Evolutionary conservation across 2,113 vertebrate genomes (phyloP).

Genomic region (Vombatus ursinus): DNA sequence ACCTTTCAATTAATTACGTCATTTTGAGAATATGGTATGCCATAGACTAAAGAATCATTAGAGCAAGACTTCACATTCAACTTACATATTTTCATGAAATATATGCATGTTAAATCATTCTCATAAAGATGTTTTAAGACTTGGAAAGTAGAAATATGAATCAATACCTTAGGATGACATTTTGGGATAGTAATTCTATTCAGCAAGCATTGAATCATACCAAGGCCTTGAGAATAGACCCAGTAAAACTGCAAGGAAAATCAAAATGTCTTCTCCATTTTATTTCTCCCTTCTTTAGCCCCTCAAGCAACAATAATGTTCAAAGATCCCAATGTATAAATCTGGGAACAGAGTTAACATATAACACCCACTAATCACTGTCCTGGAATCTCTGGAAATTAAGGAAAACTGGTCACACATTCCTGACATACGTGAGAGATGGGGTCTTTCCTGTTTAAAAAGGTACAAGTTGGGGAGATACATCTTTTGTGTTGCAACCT

Average conservation of each 20-base stretch:
- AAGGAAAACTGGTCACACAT: not conserved
- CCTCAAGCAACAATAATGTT: not conserved
- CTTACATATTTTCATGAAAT: not conserved
- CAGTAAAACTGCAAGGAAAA: not conserved
- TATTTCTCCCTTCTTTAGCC: not conserved
- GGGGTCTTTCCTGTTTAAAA: not conserved
- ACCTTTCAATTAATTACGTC: not conserved
- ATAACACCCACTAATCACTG: not conserved
- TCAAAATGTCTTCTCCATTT: not conserved
- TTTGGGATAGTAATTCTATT: not conserved
- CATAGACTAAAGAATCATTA: not conserved
- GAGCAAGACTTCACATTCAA: not conserved
- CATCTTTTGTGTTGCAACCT: not conserved
- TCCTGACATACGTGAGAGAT: not conserved
- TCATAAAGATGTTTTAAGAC: not conserved
- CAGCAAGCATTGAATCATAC: not conserved
- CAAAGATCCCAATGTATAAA: not conserved
- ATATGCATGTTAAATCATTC: not conserved
- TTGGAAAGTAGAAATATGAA: not conserved
- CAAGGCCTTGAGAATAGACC: not conserved
- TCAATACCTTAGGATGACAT: not conserved
- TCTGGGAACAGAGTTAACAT: not conserved
- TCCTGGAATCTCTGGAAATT: not conserved
- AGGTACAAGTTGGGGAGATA: not conserved
- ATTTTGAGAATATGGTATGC: not conserved